phyloP scores from a whole-genome alignment of 2,888 invertebrate species.

The Myopa testacea region DNA sequence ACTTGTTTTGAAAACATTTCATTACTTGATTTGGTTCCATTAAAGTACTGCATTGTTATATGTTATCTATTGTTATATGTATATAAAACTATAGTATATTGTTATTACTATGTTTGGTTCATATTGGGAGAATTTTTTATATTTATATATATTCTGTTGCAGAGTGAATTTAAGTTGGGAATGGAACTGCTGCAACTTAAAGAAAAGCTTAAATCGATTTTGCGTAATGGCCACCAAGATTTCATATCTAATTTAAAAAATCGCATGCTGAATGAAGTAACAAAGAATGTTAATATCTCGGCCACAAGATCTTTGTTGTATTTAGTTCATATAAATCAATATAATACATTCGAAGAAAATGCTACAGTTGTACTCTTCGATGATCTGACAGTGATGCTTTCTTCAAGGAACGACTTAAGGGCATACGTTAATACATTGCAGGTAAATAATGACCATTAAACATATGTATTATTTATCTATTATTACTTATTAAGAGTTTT shows the following conservation, averaged over 20 bases:
- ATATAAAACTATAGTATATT: no score
- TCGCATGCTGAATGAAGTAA: slow-evolving; percentile 54
- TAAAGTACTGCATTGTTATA: no score
- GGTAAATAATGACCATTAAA: slow-evolving; percentile 46
- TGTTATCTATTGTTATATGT: no score
- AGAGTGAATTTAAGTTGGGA: slow-evolving; percentile 46
- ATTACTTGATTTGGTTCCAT: no score
- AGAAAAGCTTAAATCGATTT: slow-evolving; percentile 55
- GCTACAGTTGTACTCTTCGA: slow-evolving; percentile 59
- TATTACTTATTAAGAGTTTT: neutral
- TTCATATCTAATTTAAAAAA: slow-evolving; percentile 55
- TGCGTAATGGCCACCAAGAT: slow-evolving; percentile 54
- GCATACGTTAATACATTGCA: slow-evolving; percentile 60
- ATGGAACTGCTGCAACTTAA: slow-evolving; percentile 55
- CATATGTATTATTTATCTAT: slow-evolving; percentile 4
- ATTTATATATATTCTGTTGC: neutral
- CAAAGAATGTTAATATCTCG: slow-evolving; percentile 52
- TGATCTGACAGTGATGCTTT: slow-evolving; percentile 56
- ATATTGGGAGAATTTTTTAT: no score
- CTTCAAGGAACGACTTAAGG: slow-evolving; percentile 51
- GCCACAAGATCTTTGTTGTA: slow-evolving; percentile 56
- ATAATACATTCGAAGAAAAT: slow-evolving; percentile 60
- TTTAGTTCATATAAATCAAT: slow-evolving; percentile 54
- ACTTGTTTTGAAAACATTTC: no score
- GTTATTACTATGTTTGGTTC: no score